Base-by-base conservation (phyloP, 2,888 invertebrate genomes). In the Caenorhabditis sulstoni region DNA sequence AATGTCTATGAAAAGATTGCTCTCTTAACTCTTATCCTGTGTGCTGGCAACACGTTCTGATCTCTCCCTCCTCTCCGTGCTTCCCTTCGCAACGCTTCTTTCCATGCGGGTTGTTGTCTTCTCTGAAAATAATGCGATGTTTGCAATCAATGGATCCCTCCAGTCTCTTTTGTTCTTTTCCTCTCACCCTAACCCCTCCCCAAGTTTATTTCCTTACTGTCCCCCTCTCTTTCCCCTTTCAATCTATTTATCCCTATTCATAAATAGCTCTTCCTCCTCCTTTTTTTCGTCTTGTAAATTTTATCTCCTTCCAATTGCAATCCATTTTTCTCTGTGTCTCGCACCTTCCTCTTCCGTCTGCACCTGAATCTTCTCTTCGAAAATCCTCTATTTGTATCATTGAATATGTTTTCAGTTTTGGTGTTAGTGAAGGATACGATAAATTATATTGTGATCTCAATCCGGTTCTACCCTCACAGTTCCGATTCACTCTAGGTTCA, bases 401-500 rank as follows among this genome's bases (percentile, higher is more conserved):
- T 47, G 16, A 47, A 64, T 39, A 55, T 73, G 39, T 37, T 44
- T 18, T 29, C 18, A 41, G 20, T 49, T 52, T 59, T 22, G 35
- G 52, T 57, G 64, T 61, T 57, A 70, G 29, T 14, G 18, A 37
- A 14, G n/a, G 44, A 20, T 49, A 47, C 12, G 23, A 71, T 57
- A 62, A 62, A 71, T 16, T 45, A 22, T 44, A 45, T 49, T 55
- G 49, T 71, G 45, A 62, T 47, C 22, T 41, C 20, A 47, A 29
- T 29, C 29, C 29, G 29, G 3, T 29, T 29, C 4, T 29, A 3
- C 29, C 4, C 29, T 3, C 3, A n/a, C 35, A 49, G 4, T 61
- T 45, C 35, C 14, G 8, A 57, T 57, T 57, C 11, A 12, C 1
- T 16, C n/a, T 18, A 20, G 29, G 22, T 49, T 18, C 1, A 7